Base-by-base conservation (phyloP, 2,888 invertebrate genomes). In the Terebella lapidaria region DNA sequence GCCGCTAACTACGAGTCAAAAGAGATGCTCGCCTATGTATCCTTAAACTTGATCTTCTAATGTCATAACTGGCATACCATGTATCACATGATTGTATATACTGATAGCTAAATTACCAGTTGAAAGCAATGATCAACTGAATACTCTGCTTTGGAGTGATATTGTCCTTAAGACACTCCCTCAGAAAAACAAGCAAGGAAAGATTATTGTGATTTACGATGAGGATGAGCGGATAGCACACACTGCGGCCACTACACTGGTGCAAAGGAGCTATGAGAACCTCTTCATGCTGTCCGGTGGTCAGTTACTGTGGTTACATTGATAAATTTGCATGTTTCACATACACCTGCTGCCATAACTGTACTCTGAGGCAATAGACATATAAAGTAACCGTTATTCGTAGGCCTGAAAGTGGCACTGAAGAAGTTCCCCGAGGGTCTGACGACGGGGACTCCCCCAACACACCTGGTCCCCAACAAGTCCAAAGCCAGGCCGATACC, bases 201-300 rank as follows among this genome's bases (percentile, higher is more conserved):
- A 78, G 65, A 76, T 84, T 30, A 82, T 84, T 49, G 67, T 84
- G 18, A 46, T 83, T 1, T 83, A 81, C 69, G 83, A 84, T 68
- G 81, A 83, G 47, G 81, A 80, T 66, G 83, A 84, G 67, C 72
- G 72, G 24, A 58, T 79, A 20, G 80, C 81, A 1, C 76, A 78
- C 3, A 62, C 70, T 22, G 80, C 77, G 18, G 81, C 81, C 1
- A 76, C 81, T 2, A 82, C 82, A 1, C 67, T 84, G 54, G 78
- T 81, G 1, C 77, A 84, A 70, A 70, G 83, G 56, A 83, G 83
- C 1, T 84, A 84, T 67, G 81, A 82, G 56, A 84, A 84, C 68
- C 67, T 83, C 10, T 83, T 81, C 68, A 69, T 84, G 68, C 70
- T 84, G n/a, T 81, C 83, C 54, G 84, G 83, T 60, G 84, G 84